phyloP scores from a whole-genome alignment of 1,140 invertebrate species.

The Zaprionus ghesquierei region DNA sequence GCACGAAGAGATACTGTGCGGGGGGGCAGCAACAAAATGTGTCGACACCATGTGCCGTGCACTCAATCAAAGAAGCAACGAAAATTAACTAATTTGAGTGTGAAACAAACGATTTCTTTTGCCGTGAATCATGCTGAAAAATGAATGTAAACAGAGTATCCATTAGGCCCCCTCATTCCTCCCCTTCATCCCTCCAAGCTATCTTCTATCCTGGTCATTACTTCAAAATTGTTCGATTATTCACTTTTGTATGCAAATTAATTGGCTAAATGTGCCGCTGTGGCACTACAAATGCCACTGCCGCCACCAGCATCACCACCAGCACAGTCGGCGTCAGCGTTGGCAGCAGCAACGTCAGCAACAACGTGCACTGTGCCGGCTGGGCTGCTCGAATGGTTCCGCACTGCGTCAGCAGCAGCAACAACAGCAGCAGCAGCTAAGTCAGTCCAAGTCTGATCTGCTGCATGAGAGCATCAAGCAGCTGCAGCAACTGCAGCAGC shows the following conservation, averaged over 20 bases:
- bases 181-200: too few relatives aligned
- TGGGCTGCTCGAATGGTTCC: conserved; percentile 37
- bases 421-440: background rate
- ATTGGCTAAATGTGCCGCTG: too few relatives aligned
- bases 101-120: conserved; percentile 61
- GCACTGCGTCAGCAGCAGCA: background rate
- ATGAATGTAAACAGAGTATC: conserved; percentile 1
- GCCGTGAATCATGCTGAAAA: conserved; percentile 25
- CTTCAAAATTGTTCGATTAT: background rate
- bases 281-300: too few relatives aligned
- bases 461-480: conserved; percentile 28
- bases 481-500: background rate
- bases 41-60: conserved; percentile 12
- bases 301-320: too few relatives aligned
- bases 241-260: background rate
- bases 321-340: background rate
- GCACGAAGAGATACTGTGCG: too few relatives aligned
- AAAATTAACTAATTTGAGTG: conserved; percentile 58
- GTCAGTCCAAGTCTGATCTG: conserved; percentile 33
- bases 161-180: too few relatives aligned
- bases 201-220: too few relatives aligned
- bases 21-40: conserved; percentile 17
- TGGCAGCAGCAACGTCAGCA: background rate
- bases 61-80: conserved; percentile 33
- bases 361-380: conserved; percentile 34